Conservation (phyloP, 2,888 invertebrate genomes). For the Hydriomena furcata region DNA sequence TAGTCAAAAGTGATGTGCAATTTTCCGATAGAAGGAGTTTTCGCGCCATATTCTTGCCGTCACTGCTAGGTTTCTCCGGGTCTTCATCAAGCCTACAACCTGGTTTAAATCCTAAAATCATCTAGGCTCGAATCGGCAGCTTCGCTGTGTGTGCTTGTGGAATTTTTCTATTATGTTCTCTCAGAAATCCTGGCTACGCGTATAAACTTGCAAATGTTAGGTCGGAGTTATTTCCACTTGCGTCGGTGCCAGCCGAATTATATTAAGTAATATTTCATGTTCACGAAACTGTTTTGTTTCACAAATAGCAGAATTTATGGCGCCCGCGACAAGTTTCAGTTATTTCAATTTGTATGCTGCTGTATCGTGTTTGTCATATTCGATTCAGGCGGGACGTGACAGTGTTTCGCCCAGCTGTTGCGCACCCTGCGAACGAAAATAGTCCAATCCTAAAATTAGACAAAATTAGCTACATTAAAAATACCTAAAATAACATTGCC, state of each 20-base stretch:
- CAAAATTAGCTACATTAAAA: no score
- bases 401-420: slow-evolving; percentile 23
- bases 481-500: no score
- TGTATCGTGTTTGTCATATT: slow-evolving; percentile 30
- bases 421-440: no score
- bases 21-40: no score
- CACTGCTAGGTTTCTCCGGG: no score
- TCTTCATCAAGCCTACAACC: no score
- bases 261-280: slow-evolving; percentile 50
- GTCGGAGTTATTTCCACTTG: slow-evolving; percentile 34
- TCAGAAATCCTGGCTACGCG: slow-evolving; percentile 7
- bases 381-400: slow-evolving; percentile 37
- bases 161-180: background rate
- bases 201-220: slow-evolving; percentile 29
- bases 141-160: no score
- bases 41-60: no score
- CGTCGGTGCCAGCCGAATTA: slow-evolving; percentile 33
- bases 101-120: no score
- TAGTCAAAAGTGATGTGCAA: no score
- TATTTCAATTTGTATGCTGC: slow-evolving; percentile 43
- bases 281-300: slow-evolving; percentile 43
- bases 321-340: slow-evolving; percentile 42
- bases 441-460: no score
- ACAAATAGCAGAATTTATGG: slow-evolving; percentile 46
- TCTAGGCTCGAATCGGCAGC: no score